Evolutionary conservation across 2,888 invertebrate species (phyloP).

Genomic region (Brachyptera risi): DNA sequence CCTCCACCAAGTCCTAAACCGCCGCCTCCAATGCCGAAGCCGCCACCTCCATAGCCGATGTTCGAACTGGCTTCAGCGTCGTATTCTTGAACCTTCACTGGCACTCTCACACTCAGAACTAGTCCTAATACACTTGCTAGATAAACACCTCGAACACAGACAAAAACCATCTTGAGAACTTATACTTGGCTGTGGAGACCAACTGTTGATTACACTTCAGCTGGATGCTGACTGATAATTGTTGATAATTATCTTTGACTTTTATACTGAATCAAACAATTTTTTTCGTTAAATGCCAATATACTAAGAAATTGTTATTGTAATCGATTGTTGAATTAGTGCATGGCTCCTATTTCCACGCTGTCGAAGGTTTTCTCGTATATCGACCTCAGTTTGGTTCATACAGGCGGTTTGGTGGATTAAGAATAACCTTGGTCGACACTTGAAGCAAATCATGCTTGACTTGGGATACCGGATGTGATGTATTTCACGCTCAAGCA

Average conservation of each 20-base stretch:
- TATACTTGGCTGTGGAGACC: background rate
- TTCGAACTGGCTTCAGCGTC: background rate
- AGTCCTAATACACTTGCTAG: background rate
- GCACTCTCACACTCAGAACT: background rate
- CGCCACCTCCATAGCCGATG: background rate
- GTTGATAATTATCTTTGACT: background rate
- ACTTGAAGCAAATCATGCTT: too few relatives aligned
- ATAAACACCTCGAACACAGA: background rate
- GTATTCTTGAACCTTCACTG: background rate
- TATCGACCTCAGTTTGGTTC: too few relatives aligned
- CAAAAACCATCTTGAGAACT: background rate
- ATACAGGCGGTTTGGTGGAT: too few relatives aligned
- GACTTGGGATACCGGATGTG: too few relatives aligned
- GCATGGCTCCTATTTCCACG: background rate
- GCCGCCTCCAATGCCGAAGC: background rate
- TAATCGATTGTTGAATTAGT: background rate
- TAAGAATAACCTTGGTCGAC: too few relatives aligned
- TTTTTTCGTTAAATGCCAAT: background rate
- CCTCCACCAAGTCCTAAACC: constrained; percentile 2
- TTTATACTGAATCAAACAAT: background rate
- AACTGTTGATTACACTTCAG: too few relatives aligned
- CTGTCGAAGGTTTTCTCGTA: too few relatives aligned
- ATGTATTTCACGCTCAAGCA: too few relatives aligned
- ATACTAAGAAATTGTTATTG: background rate
- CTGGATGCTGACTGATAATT: background rate